Evolutionary conservation across 64 coral and sea anemone species (phyloP).

Genomic region (Porites australiensis): DNA sequence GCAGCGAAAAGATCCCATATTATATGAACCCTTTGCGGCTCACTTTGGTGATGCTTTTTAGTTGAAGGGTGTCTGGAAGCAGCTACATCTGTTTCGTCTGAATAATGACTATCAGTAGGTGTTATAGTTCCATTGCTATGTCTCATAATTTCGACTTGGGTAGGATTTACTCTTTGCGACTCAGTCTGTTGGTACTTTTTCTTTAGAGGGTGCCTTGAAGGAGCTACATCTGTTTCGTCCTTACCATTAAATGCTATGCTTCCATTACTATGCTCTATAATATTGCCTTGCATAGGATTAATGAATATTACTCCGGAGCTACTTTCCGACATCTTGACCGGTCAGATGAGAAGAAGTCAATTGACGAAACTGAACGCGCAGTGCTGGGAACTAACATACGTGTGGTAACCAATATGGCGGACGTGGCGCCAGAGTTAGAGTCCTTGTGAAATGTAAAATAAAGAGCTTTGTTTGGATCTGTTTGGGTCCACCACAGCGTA

Average conservation of each 20-base stretch:
- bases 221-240: slow-evolving; percentile 87
- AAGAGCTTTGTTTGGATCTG: too few relatives aligned
- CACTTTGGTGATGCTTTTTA: not conserved
- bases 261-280: not conserved
- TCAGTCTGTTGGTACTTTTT: not conserved
- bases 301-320: not conserved
- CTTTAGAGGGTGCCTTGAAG: slow-evolving; percentile 58
- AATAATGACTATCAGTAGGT: not conserved
- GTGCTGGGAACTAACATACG: slow-evolving; percentile 7
- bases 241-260: not conserved
- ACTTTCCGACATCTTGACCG: not conserved
- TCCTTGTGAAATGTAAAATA: not conserved
- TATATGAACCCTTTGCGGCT: slow-evolving; percentile 37
- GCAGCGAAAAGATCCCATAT: slow-evolving; percentile 70
- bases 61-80: slow-evolving; percentile 60
- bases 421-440: too few relatives aligned
- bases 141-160: not conserved
- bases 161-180: slow-evolving; percentile 2
- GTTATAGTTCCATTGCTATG: not conserved
- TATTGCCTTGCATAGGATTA: not conserved
- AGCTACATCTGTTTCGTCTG: slow-evolving; percentile 86
- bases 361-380: not conserved
- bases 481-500: too few relatives aligned
- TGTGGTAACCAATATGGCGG: slow-evolving; percentile 9
- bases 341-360: not conserved